Percentiles rank a stretch among this genome's conserved stretches.
These are phyloP conservation scores for Podarcis raffonei DNA, from an alignment of 2,113 vertebrate genomes.

Conservation along the genomic window DNA sequence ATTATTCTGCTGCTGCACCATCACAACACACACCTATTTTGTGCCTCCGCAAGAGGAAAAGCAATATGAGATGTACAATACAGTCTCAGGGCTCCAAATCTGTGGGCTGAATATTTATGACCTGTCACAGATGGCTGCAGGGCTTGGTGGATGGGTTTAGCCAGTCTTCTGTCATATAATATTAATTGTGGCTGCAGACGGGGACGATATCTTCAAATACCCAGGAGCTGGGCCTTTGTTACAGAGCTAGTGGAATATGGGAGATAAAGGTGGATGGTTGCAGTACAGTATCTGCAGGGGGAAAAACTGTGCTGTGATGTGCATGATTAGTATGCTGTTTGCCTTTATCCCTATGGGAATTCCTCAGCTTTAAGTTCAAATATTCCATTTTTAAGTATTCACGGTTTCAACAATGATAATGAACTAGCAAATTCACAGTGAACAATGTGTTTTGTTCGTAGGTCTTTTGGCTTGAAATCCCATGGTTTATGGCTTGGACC, in stretches of 20 bases:
- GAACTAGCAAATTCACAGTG: neutral
- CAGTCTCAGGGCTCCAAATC: neutral
- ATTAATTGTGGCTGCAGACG: neutral
- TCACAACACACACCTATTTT: neutral
- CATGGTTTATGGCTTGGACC: neutral
- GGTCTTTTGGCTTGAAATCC: neutral
- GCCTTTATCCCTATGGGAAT: neutral
- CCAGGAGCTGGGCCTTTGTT: fast-evolving
- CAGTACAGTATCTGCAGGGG: neutral
- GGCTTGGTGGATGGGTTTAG: neutral
- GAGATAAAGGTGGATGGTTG: neutral
- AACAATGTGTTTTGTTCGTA: neutral
- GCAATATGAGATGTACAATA: neutral
- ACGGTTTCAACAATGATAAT: neutral
- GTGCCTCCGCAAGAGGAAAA: neutral
- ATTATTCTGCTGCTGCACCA: neutral
- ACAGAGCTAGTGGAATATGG: neutral
- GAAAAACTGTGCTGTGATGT: fast-evolving
- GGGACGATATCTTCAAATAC: neutral
- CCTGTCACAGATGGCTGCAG: neutral
- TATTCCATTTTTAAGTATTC: neutral
- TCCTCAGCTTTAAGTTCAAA: neutral
- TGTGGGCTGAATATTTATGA: fast-evolving
- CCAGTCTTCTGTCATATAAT: neutral
- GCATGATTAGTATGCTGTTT: neutral